Conservation (phyloP, 2,888 invertebrate species). For the Cosmia trapezina region DNA sequence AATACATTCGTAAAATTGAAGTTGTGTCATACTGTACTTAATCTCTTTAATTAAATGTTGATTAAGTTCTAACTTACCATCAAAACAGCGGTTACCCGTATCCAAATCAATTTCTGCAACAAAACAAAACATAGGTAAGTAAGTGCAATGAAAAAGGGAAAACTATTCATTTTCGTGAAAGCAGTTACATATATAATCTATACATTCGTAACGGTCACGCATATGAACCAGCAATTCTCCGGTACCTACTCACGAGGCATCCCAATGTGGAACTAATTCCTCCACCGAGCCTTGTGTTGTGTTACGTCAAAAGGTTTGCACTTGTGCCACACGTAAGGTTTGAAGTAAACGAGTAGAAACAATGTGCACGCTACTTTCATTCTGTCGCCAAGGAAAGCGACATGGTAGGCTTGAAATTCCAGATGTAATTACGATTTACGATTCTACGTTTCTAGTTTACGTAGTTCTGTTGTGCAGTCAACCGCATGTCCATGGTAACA, state of each 20-base stretch:
- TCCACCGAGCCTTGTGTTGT: slow-evolving; percentile 26
- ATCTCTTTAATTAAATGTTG: background rate
- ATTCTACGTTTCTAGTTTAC: slow-evolving; percentile 26
- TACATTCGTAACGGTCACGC: slow-evolving; percentile 73
- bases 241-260: slow-evolving; percentile 65
- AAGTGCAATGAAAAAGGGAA: slow-evolving; percentile 52
- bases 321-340: slow-evolving; percentile 39
- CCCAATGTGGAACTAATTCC: slow-evolving; percentile 61
- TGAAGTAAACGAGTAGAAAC: slow-evolving; percentile 21
- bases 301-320: slow-evolving; percentile 46
- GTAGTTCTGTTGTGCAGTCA: slow-evolving; percentile 3
- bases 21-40: too few relatives aligned
- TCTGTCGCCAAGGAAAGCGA: slow-evolving; percentile 53
- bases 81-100: slow-evolving; percentile 1
- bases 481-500: background rate
- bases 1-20: too few relatives aligned
- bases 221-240: slow-evolving; percentile 67
- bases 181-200: slow-evolving; percentile 63
- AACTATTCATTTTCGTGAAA: slow-evolving; percentile 72
- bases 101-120: slow-evolving; percentile 36
- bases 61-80: slow-evolving; percentile 22
- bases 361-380: slow-evolving; percentile 51
- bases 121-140: slow-evolving; percentile 44
- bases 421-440: slow-evolving; percentile 31
- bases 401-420: slow-evolving; percentile 44